phyloP scores from a whole-genome alignment of 2,797 vertebrate species.

The Carduelis carduelis region DNA sequence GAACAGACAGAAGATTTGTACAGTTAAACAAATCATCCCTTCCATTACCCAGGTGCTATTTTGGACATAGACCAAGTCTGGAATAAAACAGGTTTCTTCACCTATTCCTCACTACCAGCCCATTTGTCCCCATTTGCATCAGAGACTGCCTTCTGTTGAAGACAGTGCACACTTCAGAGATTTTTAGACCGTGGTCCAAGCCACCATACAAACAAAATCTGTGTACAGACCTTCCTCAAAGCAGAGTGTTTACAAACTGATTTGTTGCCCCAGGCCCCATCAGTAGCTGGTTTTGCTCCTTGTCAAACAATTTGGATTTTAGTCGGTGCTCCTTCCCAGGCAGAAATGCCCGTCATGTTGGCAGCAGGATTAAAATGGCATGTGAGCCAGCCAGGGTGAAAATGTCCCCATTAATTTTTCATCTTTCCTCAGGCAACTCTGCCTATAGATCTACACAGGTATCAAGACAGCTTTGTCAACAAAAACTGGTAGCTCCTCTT shows the following conservation, averaged over 20 bases:
- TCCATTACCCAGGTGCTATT: background rate
- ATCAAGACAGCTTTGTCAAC: constrained; percentile 22
- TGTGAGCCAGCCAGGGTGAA: constrained; percentile 54
- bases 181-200: background rate
- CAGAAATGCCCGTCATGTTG: constrained; percentile 12
- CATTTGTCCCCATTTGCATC: background rate
- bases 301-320: background rate
- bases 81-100: background rate
- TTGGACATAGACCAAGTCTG: background rate
- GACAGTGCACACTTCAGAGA: background rate
- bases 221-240: background rate
- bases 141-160: background rate
- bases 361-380: constrained; percentile 64
- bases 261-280: constrained; percentile 8
- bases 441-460: constrained; percentile 63
- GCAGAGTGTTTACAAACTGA: background rate
- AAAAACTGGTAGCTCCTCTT: background rate
- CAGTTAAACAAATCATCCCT: background rate
- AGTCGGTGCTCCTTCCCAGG: background rate
- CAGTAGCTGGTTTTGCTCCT: background rate
- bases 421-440: constrained; percentile 65
- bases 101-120: background rate
- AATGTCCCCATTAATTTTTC: constrained; percentile 69
- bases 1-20: background rate
- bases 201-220: background rate